Evolutionary conservation across 2,113 vertebrate genomes (phyloP).

Genomic region (cattle (Bos taurus)): DNA sequence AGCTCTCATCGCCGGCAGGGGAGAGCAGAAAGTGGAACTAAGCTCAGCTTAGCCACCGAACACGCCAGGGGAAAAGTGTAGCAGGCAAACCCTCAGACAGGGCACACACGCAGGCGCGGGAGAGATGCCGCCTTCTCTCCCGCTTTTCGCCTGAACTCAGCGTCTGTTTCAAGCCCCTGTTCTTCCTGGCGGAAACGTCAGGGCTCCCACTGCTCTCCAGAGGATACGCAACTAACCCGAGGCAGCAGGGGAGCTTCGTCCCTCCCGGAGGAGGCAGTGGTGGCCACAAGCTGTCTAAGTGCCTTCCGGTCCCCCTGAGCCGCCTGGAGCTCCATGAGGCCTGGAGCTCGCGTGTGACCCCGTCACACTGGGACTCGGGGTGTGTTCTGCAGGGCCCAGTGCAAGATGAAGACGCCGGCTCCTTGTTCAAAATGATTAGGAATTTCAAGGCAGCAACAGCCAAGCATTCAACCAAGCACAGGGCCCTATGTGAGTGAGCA

Average conservation of each 20-base stretch:
- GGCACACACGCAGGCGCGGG: rapidly evolving
- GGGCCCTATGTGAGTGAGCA: too few relatives aligned
- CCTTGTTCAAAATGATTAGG: background rate
- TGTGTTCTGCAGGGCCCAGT: background rate
- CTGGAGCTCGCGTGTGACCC: rapidly evolving
- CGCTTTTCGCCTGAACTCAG: background rate
- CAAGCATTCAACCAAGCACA: background rate
- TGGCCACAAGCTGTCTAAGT: background rate
- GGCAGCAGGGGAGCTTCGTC: rapidly evolving
- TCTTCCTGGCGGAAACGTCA: background rate
- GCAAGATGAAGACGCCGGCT: background rate
- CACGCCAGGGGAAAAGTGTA: background rate
- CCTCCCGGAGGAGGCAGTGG: rapidly evolving
- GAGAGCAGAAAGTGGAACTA: background rate
- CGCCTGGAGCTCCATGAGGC: background rate
- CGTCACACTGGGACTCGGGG: background rate
- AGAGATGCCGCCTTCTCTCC: rapidly evolving
- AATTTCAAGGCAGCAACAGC: background rate
- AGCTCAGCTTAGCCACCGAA: background rate
- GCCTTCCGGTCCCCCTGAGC: background rate
- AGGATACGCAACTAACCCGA: rapidly evolving
- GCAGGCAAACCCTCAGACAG: rapidly evolving
- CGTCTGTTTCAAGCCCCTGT: background rate
- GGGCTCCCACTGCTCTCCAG: background rate
- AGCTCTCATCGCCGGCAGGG: background rate